Evolutionary conservation across 2,797 vertebrate species (phyloP), one percentile per base, ranked within the genome.

Genomic region (Bovichtus variegatus): DNA sequence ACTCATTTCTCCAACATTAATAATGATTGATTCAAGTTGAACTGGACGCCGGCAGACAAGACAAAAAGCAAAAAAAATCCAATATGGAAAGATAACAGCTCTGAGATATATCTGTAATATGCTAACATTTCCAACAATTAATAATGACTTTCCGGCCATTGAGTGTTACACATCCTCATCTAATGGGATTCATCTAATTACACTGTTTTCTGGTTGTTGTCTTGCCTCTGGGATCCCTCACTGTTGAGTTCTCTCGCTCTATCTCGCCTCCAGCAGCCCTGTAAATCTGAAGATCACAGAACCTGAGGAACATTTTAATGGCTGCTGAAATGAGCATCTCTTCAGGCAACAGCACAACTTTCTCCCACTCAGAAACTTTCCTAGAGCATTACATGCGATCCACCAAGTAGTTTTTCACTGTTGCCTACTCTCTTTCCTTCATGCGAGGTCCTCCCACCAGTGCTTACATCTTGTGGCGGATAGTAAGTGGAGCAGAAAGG

Each of bases 351-450:
- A 81, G 40, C 78, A 82, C 71, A 80, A 91, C 80, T 90, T 87
- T 91, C 84, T 91, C 74, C 87, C 84, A 83, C 87, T 90, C 85
- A 75, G 44, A 88, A 92, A 90, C 81, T 88, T 90, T 92, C 88
- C 83, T 75, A 69, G 44, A 91, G 87, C 79, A 36, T 68, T 74
- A 69, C 49, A 77, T 58, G 65, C 50, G 41, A 81, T 80, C 75
- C 75, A 75, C 81, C 80, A 74, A 83, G 50, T 57, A 71, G 53
- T 64, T 73, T 44, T 84, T 78, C 19, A 29, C 47, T 65, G 54
- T 79, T 83, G 70, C 78, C 76, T 83, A 74, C 73, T 86, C 65
- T 78, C 46, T 87, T 62, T 69, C 43, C 74, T 66, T 76, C 31
- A 54, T 47, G 47, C 36, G 13, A 51, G 79, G 71, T 73, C 67